Evolutionary conservation across 2,113 vertebrate species (phyloP).

Genomic region (Pelecanus crispus): DNA sequence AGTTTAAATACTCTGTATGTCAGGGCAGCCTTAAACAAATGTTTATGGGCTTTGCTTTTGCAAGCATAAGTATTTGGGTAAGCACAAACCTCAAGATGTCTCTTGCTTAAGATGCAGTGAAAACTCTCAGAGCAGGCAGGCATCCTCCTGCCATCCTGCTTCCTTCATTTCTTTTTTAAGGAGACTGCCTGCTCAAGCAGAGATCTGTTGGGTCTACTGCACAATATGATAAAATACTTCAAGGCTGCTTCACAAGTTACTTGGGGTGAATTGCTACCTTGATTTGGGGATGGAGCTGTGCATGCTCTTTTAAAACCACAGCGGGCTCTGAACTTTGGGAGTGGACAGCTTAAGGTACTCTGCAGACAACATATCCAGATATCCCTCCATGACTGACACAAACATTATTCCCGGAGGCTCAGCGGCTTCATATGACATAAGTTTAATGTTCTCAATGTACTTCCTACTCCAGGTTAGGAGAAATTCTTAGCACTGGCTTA

Average conservation of each 20-base stretch:
- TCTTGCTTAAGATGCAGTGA: conserved; percentile 53
- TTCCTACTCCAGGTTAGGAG: neutral
- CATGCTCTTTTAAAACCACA: neutral
- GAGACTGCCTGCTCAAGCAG: neutral
- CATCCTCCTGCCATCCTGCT: conserved; percentile 42
- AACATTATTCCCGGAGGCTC: neutral
- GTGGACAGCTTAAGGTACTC: rapidly evolving
- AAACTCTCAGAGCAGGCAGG: conserved; percentile 35
- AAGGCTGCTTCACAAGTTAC: neutral
- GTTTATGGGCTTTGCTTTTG: conserved; percentile 57
- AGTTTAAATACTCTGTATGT: conserved; percentile 32
- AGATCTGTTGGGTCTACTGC: conserved; percentile 20
- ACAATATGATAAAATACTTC: neutral
- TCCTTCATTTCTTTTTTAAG: neutral
- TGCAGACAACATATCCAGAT: neutral
- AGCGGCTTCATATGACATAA: neutral
- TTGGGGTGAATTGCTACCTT: neutral
- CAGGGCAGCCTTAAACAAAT: conserved; percentile 63
- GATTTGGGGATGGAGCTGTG: neutral
- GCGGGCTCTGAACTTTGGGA: neutral
- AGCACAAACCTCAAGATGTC: conserved; percentile 49
- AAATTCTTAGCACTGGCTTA: neutral
- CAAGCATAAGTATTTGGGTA: conserved; percentile 32
- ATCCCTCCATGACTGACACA: neutral
- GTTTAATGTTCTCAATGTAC: neutral